Percentiles rank a stretch among this genome's conserved stretches.
Conservation (phyloP, 2,888 invertebrate species). For the Plebejus melissa region DNA sequence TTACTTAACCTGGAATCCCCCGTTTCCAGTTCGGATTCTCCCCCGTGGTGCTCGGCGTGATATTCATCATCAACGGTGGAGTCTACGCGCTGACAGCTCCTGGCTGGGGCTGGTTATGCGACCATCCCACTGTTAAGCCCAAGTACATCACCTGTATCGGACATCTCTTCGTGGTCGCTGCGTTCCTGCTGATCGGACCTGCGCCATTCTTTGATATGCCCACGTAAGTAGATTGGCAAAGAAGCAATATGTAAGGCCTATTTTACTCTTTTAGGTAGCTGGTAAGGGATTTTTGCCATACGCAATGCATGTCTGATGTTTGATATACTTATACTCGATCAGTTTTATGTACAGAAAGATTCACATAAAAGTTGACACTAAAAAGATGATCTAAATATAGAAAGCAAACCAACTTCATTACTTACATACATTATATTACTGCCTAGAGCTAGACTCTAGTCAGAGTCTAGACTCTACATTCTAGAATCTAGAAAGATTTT, state of each 20-base stretch:
- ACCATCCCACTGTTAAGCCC: constrained; percentile 81
- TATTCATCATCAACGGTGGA: constrained; percentile 92
- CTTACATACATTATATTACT: no score
- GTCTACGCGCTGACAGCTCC: constrained; percentile 89
- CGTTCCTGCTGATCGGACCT: constrained; percentile 88
- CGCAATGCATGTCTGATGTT: no score
- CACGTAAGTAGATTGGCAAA: constrained; percentile 28
- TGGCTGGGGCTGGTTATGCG: constrained; percentile 89
- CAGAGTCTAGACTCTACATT: no score
- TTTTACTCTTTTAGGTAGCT: no score
- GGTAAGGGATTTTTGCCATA: no score
- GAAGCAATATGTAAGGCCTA: no score
- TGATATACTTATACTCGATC: no score
- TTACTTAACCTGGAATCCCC: not conserved
- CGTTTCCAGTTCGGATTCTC: constrained; percentile 81
- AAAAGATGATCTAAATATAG: no score
- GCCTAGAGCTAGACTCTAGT: no score
- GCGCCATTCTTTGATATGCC: constrained; percentile 85
- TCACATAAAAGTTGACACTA: no score
- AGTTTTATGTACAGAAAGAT: no score
- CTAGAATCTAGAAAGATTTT: not conserved
- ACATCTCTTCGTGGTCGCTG: constrained; percentile 81
- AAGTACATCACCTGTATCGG: constrained; percentile 84
- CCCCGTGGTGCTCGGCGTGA: constrained; percentile 85
- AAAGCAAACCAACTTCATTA: no score